Percentiles rank a stretch among this genome's conserved stretches.
Conservation (phyloP, 2,797 vertebrate genomes). For the Sebastes baramenuke region DNA sequence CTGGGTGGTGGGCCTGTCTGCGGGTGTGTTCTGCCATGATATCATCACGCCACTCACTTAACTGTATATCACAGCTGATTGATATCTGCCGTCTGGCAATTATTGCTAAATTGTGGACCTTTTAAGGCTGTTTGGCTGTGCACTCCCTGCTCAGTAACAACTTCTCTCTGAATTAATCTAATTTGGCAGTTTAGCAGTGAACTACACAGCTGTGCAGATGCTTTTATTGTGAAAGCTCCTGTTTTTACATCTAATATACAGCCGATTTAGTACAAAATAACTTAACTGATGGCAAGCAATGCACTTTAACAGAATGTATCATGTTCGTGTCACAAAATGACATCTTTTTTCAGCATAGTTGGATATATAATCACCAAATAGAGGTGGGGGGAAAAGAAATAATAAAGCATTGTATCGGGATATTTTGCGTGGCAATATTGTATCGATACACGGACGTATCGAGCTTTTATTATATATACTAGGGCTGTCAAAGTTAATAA, state of each 20-base stretch:
- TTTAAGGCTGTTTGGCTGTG: constrained; percentile 48
- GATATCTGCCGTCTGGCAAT: constrained; percentile 57
- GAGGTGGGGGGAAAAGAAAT: too few relatives aligned
- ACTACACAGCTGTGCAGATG: not conserved
- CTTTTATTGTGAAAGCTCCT: not conserved
- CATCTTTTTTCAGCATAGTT: not conserved
- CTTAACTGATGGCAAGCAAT: not conserved
- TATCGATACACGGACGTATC: too few relatives aligned
- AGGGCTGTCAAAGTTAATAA: too few relatives aligned
- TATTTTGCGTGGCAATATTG: too few relatives aligned
- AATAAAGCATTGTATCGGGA: too few relatives aligned
- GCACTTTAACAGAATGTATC: not conserved
- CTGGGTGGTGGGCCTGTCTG: constrained; percentile 58
- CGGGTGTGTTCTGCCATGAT: constrained; percentile 55
- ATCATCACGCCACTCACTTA: constrained; percentile 67
- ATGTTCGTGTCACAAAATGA: not conserved
- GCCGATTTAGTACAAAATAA: not conserved
- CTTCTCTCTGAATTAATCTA: constrained; percentile 33
- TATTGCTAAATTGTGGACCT: constrained; percentile 63
- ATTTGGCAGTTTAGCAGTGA: constrained; percentile 33
- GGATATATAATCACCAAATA: too few relatives aligned
- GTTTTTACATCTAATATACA: not conserved
- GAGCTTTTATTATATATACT: too few relatives aligned
- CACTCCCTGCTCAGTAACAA: constrained; percentile 15
- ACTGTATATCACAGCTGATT: constrained; percentile 57